Percentiles rank a stretch among this genome's conserved stretches.
phyloP scores from a whole-genome alignment of 2,888 invertebrate genomes.

The Andrena minutula region DNA sequence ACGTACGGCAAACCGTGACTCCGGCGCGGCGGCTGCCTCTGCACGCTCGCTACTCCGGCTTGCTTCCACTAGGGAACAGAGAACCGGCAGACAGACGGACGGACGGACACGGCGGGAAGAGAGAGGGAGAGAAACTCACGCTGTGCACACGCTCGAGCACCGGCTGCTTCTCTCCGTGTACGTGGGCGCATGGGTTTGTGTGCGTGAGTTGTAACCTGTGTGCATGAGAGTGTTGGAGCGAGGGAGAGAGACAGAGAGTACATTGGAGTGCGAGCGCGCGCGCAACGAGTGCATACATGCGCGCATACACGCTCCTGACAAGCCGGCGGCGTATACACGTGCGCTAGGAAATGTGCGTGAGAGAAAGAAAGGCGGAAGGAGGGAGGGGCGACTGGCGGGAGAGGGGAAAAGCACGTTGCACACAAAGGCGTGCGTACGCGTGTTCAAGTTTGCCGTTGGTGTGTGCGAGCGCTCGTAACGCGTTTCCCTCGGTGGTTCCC shows the following conservation, averaged over 20 bases:
- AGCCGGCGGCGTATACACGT: constrained; percentile 54
- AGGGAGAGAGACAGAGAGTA: background rate
- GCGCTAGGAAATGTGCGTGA: constrained; percentile 38
- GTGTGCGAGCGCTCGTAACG: constrained; percentile 23
- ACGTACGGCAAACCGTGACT: constrained; percentile 46
- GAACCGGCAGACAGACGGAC: constrained; percentile 35
- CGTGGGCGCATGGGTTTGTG: background rate
- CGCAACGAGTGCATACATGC: background rate
- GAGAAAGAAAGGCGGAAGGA: constrained; percentile 33
- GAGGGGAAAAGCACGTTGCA: background rate
- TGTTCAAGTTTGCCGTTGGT: constrained; percentile 1
- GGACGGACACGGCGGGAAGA: constrained; percentile 17
- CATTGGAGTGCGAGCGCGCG: background rate
- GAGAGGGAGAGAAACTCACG: constrained; percentile 41
- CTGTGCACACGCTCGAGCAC: constrained; percentile 5
- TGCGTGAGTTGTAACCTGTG: background rate
- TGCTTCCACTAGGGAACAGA: constrained; percentile 45
- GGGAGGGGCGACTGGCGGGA: background rate
- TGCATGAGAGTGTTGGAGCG: constrained; percentile 1
- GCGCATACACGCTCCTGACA: background rate
- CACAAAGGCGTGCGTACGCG: background rate
- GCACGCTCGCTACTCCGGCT: constrained; percentile 44
- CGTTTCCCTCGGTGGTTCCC: constrained; percentile 37
- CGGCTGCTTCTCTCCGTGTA: background rate
- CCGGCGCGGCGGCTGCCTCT: constrained; percentile 13